phyloP scores from a whole-genome alignment of 2,797 vertebrate genomes.

The Sylvia borin region DNA sequence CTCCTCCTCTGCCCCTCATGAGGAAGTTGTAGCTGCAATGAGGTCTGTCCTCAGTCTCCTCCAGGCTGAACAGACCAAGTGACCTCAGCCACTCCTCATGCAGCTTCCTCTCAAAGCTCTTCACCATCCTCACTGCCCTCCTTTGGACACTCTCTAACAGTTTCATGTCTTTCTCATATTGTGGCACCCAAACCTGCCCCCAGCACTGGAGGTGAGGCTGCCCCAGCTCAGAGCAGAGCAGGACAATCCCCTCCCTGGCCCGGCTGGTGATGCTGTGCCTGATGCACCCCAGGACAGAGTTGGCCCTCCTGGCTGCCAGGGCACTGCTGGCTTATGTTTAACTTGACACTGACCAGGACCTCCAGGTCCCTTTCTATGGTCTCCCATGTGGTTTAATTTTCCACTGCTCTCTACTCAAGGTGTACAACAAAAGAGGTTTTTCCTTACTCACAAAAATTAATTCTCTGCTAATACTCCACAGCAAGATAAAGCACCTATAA shows the following conservation, averaged over 20 bases:
- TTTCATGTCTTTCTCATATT: not conserved
- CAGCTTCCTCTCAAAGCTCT: not conserved
- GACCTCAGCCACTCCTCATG: rapidly evolving
- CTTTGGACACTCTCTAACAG: too few species aligned
- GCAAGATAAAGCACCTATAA: not conserved
- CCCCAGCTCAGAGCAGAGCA: not conserved
- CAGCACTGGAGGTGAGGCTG: not conserved
- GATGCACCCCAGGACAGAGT: rapidly evolving
- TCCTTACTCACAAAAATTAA: not conserved
- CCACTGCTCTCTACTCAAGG: not conserved
- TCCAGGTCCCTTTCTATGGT: not conserved
- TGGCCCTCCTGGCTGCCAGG: not conserved
- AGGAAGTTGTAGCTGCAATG: not conserved
- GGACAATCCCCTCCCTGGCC: not conserved
- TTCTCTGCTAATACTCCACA: not conserved
- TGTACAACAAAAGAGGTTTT: not conserved
- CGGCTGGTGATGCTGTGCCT: rapidly evolving
- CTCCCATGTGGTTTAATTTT: not conserved
- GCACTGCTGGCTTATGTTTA: not conserved
- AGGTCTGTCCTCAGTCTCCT: not conserved
- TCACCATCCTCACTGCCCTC: rapidly evolving
- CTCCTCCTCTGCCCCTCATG: rapidly evolving
- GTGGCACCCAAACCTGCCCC: rapidly evolving
- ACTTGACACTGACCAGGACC: rapidly evolving
- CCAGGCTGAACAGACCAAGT: not conserved